Percentiles rank a stretch among this genome's conserved stretches.
Evolutionary conservation across 2,113 vertebrate genomes (phyloP).

Genomic region (Poeciliopsis prolifica): DNA sequence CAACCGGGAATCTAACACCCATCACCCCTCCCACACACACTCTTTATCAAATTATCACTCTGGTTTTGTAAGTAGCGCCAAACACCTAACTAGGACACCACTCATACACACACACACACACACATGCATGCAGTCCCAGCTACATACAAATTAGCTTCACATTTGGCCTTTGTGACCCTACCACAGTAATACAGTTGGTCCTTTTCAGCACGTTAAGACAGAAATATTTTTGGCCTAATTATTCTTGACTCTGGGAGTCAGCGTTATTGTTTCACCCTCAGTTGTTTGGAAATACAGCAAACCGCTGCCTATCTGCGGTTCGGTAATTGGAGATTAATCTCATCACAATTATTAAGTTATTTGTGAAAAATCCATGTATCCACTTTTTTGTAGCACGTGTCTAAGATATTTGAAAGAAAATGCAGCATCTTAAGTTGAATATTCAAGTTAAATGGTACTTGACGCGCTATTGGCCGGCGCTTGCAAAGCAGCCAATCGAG

Average conservation of each 20-base stretch:
- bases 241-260: neutral
- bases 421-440: too few relatives aligned
- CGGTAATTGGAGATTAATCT: too few relatives aligned
- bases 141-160: slow-evolving; percentile 20
- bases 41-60: slow-evolving; percentile 53
- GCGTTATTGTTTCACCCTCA: neutral
- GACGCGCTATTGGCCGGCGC: too few relatives aligned
- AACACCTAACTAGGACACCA: slow-evolving; percentile 22
- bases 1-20: slow-evolving; percentile 60
- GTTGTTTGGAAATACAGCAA: too few relatives aligned
- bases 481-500: too few relatives aligned
- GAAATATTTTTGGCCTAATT: slow-evolving; percentile 46
- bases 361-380: too few relatives aligned
- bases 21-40: slow-evolving; percentile 44
- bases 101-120: neutral
- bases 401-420: too few relatives aligned
- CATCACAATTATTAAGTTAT: too few relatives aligned
- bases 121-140: neutral
- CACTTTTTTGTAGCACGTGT: too few relatives aligned
- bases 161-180: slow-evolving; percentile 41
- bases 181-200: slow-evolving; percentile 24
- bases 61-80: slow-evolving; percentile 43
- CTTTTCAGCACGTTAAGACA: slow-evolving; percentile 41
- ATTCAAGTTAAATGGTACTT: too few relatives aligned
- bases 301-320: too few relatives aligned